A percentile compares a stretch with the other conserved stretches of the same genome.
Conservation (phyloP, 2,113 vertebrate genomes). For the Grammomys surdaster region DNA sequence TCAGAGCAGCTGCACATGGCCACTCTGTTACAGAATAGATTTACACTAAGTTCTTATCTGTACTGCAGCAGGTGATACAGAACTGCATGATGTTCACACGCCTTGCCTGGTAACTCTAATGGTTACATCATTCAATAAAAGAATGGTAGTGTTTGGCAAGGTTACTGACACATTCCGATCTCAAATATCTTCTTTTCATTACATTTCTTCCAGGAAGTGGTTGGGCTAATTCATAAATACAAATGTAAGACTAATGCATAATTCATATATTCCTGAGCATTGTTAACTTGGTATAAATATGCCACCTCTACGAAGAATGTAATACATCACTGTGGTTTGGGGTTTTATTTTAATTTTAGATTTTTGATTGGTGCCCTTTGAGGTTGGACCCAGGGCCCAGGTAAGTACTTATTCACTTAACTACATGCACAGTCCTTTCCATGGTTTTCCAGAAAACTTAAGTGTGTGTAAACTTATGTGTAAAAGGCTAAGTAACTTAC, state of each 20-base stretch:
- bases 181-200: not conserved
- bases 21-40: not conserved
- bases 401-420: not conserved
- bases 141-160: not conserved
- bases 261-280: not conserved
- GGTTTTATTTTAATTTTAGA: not conserved
- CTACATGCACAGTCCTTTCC: too few relatives aligned
- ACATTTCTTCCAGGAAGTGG: not conserved
- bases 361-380: not conserved
- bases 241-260: not conserved
- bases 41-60: not conserved
- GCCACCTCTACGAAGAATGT: not conserved
- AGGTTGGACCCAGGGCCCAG: not conserved
- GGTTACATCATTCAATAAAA: not conserved
- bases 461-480: not conserved
- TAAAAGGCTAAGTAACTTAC: not conserved
- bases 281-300: not conserved
- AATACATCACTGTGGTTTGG: not conserved
- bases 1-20: not conserved
- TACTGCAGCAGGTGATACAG: fast-evolving
- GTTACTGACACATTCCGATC: not conserved
- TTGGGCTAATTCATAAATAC: constrained; percentile 11
- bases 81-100: too few relatives aligned
- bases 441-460: not conserved
- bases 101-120: not conserved